These are phyloP conservation scores for Seira ritae DNA, from an alignment of 2,888 invertebrate species.

Conservation along the genomic window DNA sequence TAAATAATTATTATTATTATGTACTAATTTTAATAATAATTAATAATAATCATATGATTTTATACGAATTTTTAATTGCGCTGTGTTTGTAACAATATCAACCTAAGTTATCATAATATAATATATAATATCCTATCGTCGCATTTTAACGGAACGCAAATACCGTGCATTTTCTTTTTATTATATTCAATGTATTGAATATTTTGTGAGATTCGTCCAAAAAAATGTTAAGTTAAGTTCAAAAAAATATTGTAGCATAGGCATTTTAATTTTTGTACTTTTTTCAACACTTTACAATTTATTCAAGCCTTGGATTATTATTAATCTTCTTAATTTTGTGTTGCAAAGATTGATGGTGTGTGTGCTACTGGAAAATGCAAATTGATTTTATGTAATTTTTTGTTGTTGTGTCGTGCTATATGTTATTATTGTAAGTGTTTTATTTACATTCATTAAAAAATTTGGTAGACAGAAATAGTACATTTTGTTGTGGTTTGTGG, in stretches of 20 bases:
- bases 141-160: no score
- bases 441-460: slow-evolving; percentile 1
- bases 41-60: slow-evolving; percentile 40
- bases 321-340: neutral
- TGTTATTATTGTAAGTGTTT: neutral
- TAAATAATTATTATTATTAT: no score
- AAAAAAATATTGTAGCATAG: no score
- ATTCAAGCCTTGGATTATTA: neutral
- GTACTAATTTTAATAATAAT: slow-evolving; percentile 7
- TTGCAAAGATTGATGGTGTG: neutral
- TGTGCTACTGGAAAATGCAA: neutral
- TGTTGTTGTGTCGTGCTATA: neutral
- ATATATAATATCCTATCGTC: no score
- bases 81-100: neutral
- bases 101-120: no score
- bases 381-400: neutral
- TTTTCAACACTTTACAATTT: neutral
- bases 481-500: neutral
- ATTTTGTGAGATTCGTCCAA: no score
- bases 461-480: slow-evolving; percentile 2
- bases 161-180: no score
- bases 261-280: neutral
- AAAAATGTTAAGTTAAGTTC: no score
- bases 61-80: slow-evolving; percentile 50
- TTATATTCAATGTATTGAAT: no score